Base-by-base conservation (phyloP, 2,113 vertebrate species). In the Corydoras sp. region DNA sequence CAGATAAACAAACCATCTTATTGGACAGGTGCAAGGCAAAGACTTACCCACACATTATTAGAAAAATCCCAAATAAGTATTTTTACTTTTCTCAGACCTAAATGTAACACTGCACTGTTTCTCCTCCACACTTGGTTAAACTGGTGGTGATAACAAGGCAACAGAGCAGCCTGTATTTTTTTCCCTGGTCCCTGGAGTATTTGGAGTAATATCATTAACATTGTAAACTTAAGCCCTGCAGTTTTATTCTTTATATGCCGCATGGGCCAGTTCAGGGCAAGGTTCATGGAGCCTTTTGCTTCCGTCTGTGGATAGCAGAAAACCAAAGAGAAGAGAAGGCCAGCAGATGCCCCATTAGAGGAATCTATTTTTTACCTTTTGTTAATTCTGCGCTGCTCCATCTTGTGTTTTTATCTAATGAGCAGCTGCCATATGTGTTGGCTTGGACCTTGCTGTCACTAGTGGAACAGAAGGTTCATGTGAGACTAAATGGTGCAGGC, bases 291-390 rank as follows among this genome's bases (percentile, higher is more conserved):
- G 35, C 35, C 35, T 43, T 8, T 8, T 43, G 35, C 35, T 43
- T 43, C 35, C 35, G 35, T 43, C 35, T 43, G 35, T 43, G 35
- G 35, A 43, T 1, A 1, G 18, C 18, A 24, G 18, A 24, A 24
- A 24, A 24, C 18, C 18, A 24, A 24, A 24, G 68, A 59, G 35
- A 65, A 51, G 32, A 72, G 54, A 79, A 75, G 76, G 77, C n/a
- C 15, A 80, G 81, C 87, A 89, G 86, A 89, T 87, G 87, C 85
- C 75, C 65, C 56, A 62, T 85, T 67, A 77, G 77, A 81, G 62
- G 35, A 80, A 78, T 75, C 69, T 79, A 53, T 68, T 76, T 48
- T 68, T 68, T 14, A 14, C 76, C 81, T 83, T 85, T 87, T 89
- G 85, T 88, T 80, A 80, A 78, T 69, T 73, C 54, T 9, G 76